phyloP scores from a whole-genome alignment of 2,888 invertebrate species.

The Pammene aurita region DNA sequence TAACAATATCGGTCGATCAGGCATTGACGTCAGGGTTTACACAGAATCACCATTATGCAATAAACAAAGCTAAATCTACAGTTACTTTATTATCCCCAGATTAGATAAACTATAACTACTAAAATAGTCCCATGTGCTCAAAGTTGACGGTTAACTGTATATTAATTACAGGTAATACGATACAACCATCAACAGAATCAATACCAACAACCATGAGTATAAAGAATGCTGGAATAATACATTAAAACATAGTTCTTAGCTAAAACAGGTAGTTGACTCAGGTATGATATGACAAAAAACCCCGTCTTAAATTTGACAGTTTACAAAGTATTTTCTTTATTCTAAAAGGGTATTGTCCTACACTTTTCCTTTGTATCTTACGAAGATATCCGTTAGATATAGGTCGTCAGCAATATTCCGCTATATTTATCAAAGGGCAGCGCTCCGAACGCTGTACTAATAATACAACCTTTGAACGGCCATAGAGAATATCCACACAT shows the following conservation, averaged over 20 bases:
- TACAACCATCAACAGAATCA: neutral
- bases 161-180: constrained; percentile 8
- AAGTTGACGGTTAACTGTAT: constrained; percentile 8
- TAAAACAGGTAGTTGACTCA: constrained; percentile 1
- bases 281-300: neutral
- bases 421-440: constrained; percentile 1
- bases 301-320: neutral
- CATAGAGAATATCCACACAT: constrained; percentile 11
- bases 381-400: neutral
- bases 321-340: neutral
- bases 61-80: constrained; percentile 42
- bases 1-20: constrained; percentile 44
- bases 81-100: constrained; percentile 46
- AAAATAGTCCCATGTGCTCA: constrained; percentile 24
- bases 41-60: constrained; percentile 50
- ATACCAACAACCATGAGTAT: no score
- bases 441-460: neutral
- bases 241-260: neutral
- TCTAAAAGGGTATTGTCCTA: neutral
- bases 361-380: neutral
- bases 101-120: constrained; percentile 45
- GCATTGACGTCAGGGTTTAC: constrained; percentile 53
- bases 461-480: constrained; percentile 23
- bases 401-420: neutral
- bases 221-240: neutral